These are phyloP conservation scores for Helicoverpa zea DNA, from an alignment of 1,140 invertebrate genomes.

Conservation along the genomic window DNA sequence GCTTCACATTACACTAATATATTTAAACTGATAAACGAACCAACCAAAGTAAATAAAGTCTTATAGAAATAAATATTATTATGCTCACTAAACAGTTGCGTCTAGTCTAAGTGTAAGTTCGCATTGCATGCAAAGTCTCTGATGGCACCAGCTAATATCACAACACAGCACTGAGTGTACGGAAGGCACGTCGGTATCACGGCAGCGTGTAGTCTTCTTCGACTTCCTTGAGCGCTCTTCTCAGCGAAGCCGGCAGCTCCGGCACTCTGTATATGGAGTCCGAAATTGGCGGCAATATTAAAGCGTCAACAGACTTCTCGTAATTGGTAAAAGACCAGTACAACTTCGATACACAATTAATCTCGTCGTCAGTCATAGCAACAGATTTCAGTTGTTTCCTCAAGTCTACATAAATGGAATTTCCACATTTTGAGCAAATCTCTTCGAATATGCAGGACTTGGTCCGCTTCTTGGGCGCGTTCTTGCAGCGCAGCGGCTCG, in stretches of 20 bases:
- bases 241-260: conserved; percentile 69
- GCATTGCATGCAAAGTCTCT: conserved; percentile 54
- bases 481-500: conserved; percentile 71
- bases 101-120: conserved; percentile 28
- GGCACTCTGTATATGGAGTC: conserved; percentile 79
- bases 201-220: conserved; percentile 66
- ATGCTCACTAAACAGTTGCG: conserved; percentile 38
- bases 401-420: conserved; percentile 68
- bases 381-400: conserved; percentile 72
- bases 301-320: conserved; percentile 72
- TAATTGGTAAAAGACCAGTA: conserved; percentile 74
- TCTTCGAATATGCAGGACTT: conserved; percentile 68
- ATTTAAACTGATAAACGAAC: conserved; percentile 26
- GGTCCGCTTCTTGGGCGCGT: conserved; percentile 57
- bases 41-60: conserved; percentile 28
- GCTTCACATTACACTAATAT: conserved; percentile 34
- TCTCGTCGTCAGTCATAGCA: conserved; percentile 77
- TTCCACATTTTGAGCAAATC: conserved; percentile 74
- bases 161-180: conserved; percentile 49
- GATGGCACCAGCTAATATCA: conserved; percentile 69
- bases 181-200: conserved; percentile 49
- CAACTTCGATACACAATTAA: conserved; percentile 71
- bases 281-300: conserved; percentile 72
- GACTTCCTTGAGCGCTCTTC: conserved; percentile 63
- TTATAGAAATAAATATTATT: conserved; percentile 33